Evolutionary conservation across 2,888 invertebrate genomes (phyloP), one percentile per base, ranked within the genome.

Genomic region (Macrosiphum euphorbiae): DNA sequence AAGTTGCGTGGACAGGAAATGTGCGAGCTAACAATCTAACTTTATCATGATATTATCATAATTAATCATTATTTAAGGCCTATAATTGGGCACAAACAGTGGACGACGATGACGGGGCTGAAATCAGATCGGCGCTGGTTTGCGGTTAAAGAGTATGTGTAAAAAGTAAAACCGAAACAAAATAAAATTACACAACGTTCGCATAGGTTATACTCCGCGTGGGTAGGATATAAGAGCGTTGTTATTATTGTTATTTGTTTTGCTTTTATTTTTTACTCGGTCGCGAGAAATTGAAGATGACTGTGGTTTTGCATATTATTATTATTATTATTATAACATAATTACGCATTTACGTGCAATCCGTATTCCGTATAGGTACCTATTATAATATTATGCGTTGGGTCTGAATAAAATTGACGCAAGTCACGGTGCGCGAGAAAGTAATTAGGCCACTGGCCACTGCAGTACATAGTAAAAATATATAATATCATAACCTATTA

Each of bases 371-470:
- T 78, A 78, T 20, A 78, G 35, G 78, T 35, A 78, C 78, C 20
- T 78, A 41, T 78, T 78, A 35, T 78, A 78, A 35, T 78, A 78
- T 78, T 35, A 78, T 35, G 35, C 35, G 78, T 78, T 35, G 20
- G 78, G 7, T 78, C 20, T 58, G 78, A 78, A 78, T 78, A 78
- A 78, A 78, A 78, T 78, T 78, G 78, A 78, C 78, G 78, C 78
- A 35, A 78, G 78, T 78, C 35, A 78, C 78, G 78, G 78, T 78
- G 78, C 78, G 35, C 78, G 78, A 78, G 78, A 78, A 78, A 35
- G 78, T 78, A 78, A 78, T 78, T 78, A 78, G 78, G 78, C 35
- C 78, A 58, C 78, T 78, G 78, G 78, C 35, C 78, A 58, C 35
- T 78, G 78, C 20, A 35, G 35, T 35, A 78, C 55, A n/a, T n/a